Evolutionary conservation across 2,113 vertebrate genomes (phyloP), one percentile per base, ranked within the genome.

Genomic region (Myiozetetes cayanensis): DNA sequence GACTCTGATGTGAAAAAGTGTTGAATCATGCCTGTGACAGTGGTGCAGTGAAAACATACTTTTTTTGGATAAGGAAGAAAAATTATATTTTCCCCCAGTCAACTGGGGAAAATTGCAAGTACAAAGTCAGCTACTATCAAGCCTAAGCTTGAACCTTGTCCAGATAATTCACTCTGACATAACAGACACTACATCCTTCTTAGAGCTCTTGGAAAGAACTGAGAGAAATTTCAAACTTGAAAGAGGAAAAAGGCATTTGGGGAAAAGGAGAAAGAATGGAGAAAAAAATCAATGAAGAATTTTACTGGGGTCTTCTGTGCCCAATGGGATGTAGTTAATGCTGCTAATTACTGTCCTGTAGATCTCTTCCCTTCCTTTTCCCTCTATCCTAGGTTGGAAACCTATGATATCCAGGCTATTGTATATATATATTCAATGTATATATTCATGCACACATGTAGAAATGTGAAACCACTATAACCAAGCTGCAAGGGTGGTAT

Each of bases 51-150:
- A 12, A 39, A 74, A 19, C 1, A 70, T 10, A 19, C 19, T 23
- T 91, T 62, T 44, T 43, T 7, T 8, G 13, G 7, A 18, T 59
- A 52, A 55, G 9, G 12, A 77, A 66, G 20, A 81, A 62, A 61
- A 85, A 4, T 37, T 61, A 37, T 16, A 6, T 7, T 53, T 46
- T 74, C 12, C 8, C 1, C 0, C 0, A 31, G 17, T 66, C 28
- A 66, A 2, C 12, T 71, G 47, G 15, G 28, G 27, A 71, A 91
- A 85, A 62, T 5, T n/a, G 4, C 11, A 73, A 81, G 14, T 20
- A 59, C 2, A 41, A 84, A 81, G 62, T 58, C 12, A 53, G 15
- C 8, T 70, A 28, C 25, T 37, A 37, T 37, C 37, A 37, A 87
- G 12, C 9, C 28, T 13, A 49, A 79, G 14, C 17, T n/a, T 58